A percentile compares a stretch with the other conserved stretches of the same genome.
phyloP scores from a whole-genome alignment of 2,113 vertebrate genomes.

The Lamprotornis superbus region DNA sequence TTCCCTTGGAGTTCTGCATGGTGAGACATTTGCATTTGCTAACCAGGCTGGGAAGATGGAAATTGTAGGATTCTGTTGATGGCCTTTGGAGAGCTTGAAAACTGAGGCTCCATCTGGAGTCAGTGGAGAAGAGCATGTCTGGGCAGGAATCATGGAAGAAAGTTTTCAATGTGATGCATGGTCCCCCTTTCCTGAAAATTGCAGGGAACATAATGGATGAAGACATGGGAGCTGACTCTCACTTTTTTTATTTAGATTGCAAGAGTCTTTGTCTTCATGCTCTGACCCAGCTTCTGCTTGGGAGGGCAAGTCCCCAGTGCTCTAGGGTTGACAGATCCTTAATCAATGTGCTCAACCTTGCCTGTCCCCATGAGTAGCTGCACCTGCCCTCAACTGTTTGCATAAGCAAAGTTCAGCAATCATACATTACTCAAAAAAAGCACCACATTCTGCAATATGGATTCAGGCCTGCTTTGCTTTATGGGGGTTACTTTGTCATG shows the following conservation, averaged over 20 bases:
- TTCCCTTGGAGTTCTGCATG: background rate
- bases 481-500: background rate
- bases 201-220: fast-evolving
- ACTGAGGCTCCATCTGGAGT: background rate
- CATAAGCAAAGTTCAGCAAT: background rate
- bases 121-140: background rate
- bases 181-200: background rate
- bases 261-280: background rate
- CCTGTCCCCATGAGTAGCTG: background rate
- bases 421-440: background rate
- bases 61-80: background rate
- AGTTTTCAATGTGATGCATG: background rate
- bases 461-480: background rate
- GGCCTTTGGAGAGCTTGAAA: background rate
- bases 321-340: background rate
- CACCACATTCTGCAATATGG: background rate
- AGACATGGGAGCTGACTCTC: background rate
- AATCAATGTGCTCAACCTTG: background rate
- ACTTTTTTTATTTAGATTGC: background rate
- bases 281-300: background rate
- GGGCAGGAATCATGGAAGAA: background rate
- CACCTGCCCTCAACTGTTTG: background rate
- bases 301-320: background rate
- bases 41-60: background rate
- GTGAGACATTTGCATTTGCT: background rate